A percentile compares a stretch with the other conserved stretches of the same genome.
phyloP scores from a whole-genome alignment of 2,888 invertebrate genomes.

The Himalopsyche kuldschensis region DNA sequence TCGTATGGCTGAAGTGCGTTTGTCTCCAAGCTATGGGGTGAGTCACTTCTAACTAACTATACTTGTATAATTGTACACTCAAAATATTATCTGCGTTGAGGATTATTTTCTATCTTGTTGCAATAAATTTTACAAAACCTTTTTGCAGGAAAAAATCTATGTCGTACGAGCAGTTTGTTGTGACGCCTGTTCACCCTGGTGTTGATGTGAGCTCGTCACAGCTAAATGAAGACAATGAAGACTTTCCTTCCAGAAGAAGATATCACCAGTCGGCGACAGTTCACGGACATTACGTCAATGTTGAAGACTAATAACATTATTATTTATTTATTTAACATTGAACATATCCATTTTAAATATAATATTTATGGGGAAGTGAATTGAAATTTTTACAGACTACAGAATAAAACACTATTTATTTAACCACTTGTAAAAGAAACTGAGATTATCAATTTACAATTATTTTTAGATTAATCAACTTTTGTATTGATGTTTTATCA shows the following conservation, averaged over 20 bases:
- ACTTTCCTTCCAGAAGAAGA: slow-evolving; percentile 87
- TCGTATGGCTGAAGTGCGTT: slow-evolving; percentile 74
- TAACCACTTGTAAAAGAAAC: not conserved
- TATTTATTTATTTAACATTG: not conserved
- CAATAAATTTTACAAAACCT: not conserved
- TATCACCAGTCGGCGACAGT: slow-evolving; percentile 91
- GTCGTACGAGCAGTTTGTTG: slow-evolving; percentile 84
- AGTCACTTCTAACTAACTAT: not conserved
- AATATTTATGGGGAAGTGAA: not conserved
- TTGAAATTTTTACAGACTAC: not conserved
- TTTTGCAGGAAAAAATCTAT: slow-evolving; percentile 70
- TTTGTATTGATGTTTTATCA: not conserved
- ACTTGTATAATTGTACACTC: not conserved
- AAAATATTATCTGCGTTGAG: not conserved
- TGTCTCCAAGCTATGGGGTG: slow-evolving; percentile 77
- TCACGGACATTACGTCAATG: slow-evolving; percentile 69
- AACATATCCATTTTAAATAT: not conserved
- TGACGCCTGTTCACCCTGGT: slow-evolving; percentile 79
- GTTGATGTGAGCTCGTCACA: slow-evolving; percentile 82
- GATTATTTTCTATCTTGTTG: no score
- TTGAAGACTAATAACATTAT: slow-evolving; percentile 41
- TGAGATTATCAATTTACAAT: not conserved
- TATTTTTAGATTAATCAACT: not conserved
- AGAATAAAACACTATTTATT: not conserved
- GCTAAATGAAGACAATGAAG: slow-evolving; percentile 92